Evolutionary conservation across 30 jellyfish, hydroid and myxozoan genomes (phyloP), one percentile per base, ranked within the genome.

Genomic region (Rhopilema esculentum): DNA sequence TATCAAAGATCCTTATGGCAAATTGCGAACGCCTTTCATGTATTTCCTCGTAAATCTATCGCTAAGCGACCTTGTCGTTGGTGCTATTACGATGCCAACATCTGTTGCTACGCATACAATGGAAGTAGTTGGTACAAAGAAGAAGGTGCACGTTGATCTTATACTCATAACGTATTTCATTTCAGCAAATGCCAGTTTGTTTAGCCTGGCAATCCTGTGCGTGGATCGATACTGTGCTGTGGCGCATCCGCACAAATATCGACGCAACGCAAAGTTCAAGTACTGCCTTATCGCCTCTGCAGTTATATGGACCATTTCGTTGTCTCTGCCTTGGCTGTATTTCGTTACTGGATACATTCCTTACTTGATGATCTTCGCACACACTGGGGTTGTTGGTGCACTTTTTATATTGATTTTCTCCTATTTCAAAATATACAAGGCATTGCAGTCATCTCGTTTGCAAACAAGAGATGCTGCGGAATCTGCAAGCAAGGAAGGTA

Each of bases 1-100:
- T 27, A 23, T 75, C 33, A 79, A 73, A 66, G 98, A 91, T 72
- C 98, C 98, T 32, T 74, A 69, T 51, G 83, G 83, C 26, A 91
- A 86, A 74, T 90, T 91, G 21, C 98, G 96, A n/a, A 85, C 98
- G 26, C 98, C 98, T 75, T 91, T 91, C 88, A 91, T 82, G 93
- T 91, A 40, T 63, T 75, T 91, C 62, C 90, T 91, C 78, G 91
- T 91, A 21, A 91, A 91, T 75, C 62, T 91, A 63, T 95, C 98
- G 48, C 27, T 91, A 28, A 91, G 95, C 69, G 98, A 91, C 49
- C 84, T 91, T 68, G 84, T 91, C 25, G 93, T 91, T 9, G 98
- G 98, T 49, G 49, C 88, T 27, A 66, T 86, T 19, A 80, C 94
- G 75, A 65, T 91, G 88, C 98, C 98, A 8, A 76, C 77, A 8